Base-by-base conservation (phyloP, 2,888 invertebrate genomes). In the Campaea margaritaria region DNA sequence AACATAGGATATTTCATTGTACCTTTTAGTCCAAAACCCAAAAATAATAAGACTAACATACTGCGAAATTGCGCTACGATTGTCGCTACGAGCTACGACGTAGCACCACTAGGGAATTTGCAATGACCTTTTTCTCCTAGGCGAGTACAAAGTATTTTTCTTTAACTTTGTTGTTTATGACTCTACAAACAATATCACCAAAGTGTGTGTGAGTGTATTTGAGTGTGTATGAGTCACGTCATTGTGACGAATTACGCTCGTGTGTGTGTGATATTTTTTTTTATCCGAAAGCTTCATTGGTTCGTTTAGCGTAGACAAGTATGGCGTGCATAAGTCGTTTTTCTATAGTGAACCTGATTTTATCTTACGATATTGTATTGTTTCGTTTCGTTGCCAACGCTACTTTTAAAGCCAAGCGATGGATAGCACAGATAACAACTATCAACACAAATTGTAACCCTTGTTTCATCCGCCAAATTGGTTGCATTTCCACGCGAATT, bases 391-490 rank as follows among this genome's bases (percentile, higher is more conserved):
- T 77, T 63, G 73, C 55, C 81, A 66, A 82, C 90, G 88, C 87
- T 62, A 66, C 68, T 74, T 56, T 62, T 64, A 67, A 69, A 63
- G 69, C 68, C 75, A 72, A 69, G 75, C 78, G 87, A 89, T 89
- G 85, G 87, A 85, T 73, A 75, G 76, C 75, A 74, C 66, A 85
- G 90, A 91, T 91, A 91, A 85, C 81, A 81, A 84, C 81, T 86
- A 87, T 88, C 83, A 82, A 85, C 85, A 84, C 87, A 89, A 89
- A 91, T 89, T 89, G 87, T 87, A 83, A 82, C 86, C 87, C 87
- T 81, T 84, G 84, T 84, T 83, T 82, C 85, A 87, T 88, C 81
- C 86, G 76, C 79, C 78, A 88, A 91, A 91, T 90, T 89, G 89
- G 89, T 82, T 86, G 85, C 87, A 88, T 85, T 90, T 89, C 81